Evolutionary conservation across 1,140 invertebrate species (phyloP).

Genomic region (Drosophila nigromelanica): DNA sequence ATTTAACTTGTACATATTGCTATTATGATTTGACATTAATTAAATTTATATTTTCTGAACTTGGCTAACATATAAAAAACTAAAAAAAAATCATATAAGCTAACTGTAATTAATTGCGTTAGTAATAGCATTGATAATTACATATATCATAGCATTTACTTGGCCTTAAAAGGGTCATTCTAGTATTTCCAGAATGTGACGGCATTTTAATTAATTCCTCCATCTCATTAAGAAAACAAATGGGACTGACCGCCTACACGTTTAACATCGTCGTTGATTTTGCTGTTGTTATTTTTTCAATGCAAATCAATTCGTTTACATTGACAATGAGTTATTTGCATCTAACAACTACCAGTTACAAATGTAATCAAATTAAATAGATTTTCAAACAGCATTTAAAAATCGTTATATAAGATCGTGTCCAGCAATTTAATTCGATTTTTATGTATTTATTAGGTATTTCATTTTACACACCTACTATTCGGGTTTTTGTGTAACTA

Average conservation of each 20-base stretch:
- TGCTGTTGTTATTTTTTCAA: constrained; percentile 10
- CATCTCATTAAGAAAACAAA: constrained; percentile 29
- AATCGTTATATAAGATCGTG: constrained; percentile 32
- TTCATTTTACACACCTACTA: constrained; percentile 6
- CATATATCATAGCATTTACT: constrained; percentile 8
- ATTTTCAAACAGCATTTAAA: constrained; percentile 17
- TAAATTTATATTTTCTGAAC: too few relatives aligned
- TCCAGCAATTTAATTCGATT: constrained; percentile 20
- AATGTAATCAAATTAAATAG: constrained; percentile 20
- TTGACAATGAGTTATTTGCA: constrained; percentile 41
- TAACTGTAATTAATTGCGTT: too few relatives aligned
- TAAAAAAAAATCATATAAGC: too few relatives aligned
- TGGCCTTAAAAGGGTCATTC: constrained; percentile 19
- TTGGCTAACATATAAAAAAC: too few relatives aligned
- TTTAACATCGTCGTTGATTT: background rate
- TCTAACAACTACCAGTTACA: constrained; percentile 5
- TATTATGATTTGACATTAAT: too few relatives aligned
- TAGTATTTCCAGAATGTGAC: constrained; percentile 16
- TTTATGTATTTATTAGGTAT: background rate
- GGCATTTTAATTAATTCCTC: constrained; percentile 43
- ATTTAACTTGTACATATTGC: too few relatives aligned
- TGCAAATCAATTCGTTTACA: constrained; percentile 44
- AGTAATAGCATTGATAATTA: constrained; percentile 1
- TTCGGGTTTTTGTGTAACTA: background rate
- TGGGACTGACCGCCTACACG: constrained; percentile 23